Evolutionary conservation across 2,113 vertebrate species (phyloP).

Genomic region (Catagonus wagneri): DNA sequence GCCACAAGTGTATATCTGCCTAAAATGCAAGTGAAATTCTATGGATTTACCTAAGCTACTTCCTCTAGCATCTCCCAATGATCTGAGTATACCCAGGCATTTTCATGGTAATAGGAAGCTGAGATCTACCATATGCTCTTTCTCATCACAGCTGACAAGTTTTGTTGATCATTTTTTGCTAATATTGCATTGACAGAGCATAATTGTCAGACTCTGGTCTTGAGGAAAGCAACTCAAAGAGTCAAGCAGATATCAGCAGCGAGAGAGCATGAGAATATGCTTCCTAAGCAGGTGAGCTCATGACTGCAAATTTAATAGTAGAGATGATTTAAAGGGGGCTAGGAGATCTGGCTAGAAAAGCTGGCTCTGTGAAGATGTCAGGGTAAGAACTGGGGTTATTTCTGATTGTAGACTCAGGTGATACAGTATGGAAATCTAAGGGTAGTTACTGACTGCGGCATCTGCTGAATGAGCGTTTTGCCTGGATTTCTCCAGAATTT

Average conservation of each 20-base stretch:
- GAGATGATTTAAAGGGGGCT: neutral
- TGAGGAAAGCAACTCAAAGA: conserved; percentile 24
- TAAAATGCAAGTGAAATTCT: neutral
- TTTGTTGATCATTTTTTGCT: neutral
- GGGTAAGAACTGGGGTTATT: neutral
- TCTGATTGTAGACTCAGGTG: neutral
- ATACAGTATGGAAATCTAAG: neutral
- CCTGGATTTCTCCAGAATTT: neutral
- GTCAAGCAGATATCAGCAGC: conserved; percentile 57
- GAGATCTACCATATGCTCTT: accelerated
- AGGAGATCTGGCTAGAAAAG: neutral
- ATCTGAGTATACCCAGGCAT: neutral
- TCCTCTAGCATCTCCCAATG: neutral
- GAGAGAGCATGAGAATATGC: neutral
- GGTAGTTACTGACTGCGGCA: neutral
- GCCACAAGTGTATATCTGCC: neutral
- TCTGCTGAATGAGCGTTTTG: neutral
- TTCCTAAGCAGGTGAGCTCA: conserved; percentile 52
- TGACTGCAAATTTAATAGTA: neutral
- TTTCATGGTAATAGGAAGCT: neutral
- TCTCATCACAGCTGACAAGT: neutral
- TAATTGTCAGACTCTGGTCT: accelerated
- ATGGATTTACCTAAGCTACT: neutral
- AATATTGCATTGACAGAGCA: conserved; percentile 41
- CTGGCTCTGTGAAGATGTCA: neutral